Evolutionary conservation across 2,797 vertebrate genomes (phyloP), one percentile per base, ranked within the genome.

Genomic region (Megalops cyprinoides): DNA sequence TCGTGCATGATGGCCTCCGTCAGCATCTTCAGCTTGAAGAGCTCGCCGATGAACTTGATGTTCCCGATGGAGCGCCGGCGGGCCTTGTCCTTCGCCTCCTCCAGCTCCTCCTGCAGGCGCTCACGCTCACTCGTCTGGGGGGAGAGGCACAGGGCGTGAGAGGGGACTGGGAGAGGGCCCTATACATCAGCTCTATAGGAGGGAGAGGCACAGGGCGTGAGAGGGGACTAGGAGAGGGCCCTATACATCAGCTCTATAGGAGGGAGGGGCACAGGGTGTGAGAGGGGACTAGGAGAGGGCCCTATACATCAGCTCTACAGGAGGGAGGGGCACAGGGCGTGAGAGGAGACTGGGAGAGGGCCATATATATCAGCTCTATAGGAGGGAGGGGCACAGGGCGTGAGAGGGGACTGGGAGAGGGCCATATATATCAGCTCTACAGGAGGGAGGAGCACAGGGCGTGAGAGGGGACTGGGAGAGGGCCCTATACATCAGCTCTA

Each of bases 1-100:
- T 97, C 96, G 0, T 97, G 96, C 96, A 97, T 96, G 89, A 97
- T 97, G 79, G 96, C 95, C 81, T 97, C 96, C 0, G 96, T 97
- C 86, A 97, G 88, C 96, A 97, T 97, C 84, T 95, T 95, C 39
- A 96, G 92, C 79, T 97, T 97, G 87, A 97, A 96, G 15, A 97
- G 95, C 81, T 97, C 96, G 0, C 96, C 96, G 0, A 97, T 97
- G 86, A 97, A 97, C 83, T 96, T 96, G 37, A 97, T 97, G 86
- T 97, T 97, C 14, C 96, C 96, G 0, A 97, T 96, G 84, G 96
- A 97, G 81, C 96, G 93, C 81, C 96, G 90, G 1, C 96, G 93
- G 14, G 96, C 96, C 87, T 96, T 96, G 93, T 97, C 96, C 91
- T 95, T 96, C 60, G 95, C 94, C 83, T 97, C 95, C 12, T 96